Conservation (phyloP, 2,888 invertebrate species). For the Melinaea marsaeus region DNA sequence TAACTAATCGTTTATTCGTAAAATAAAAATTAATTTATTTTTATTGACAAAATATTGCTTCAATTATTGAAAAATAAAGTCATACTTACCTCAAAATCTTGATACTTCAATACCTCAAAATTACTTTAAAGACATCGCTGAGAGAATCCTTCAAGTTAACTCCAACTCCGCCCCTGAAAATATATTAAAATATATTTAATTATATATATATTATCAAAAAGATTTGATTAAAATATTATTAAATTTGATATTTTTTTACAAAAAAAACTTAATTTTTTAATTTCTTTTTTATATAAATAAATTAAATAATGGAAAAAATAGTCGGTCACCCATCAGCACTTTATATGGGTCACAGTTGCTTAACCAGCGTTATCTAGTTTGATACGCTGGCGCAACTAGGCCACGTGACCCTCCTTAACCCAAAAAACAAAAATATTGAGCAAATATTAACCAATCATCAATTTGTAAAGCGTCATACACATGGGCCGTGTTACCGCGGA, state of each 20-base stretch:
- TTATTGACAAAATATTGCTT: too few species aligned
- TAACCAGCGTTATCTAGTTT: not conserved
- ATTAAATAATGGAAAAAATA: not conserved
- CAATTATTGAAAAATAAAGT: too few species aligned
- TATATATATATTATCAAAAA: not conserved
- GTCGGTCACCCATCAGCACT: conserved; percentile 1
- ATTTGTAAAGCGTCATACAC: not conserved
- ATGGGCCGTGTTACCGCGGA: not conserved
- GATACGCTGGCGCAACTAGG: conserved; percentile 6
- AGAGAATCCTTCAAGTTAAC: too few species aligned
- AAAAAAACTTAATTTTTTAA: too few species aligned
- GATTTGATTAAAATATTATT: too few species aligned
- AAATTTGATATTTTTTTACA: too few species aligned
- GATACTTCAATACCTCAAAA: too few species aligned
- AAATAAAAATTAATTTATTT: too few species aligned
- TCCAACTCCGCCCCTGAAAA: not conserved
- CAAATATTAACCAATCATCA: conserved; percentile 6
- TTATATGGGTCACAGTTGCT: conserved; percentile 5
- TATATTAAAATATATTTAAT: not conserved
- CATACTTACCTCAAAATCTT: too few species aligned
- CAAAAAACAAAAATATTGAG: conserved; percentile 7
- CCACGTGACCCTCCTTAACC: conserved; percentile 6
- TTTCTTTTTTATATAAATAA: conserved; percentile 1
- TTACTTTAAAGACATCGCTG: too few species aligned
- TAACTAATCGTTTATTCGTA: too few species aligned